Percentiles rank a stretch among this genome's conserved stretches.
phyloP scores from a whole-genome alignment of 2,797 vertebrate species.

The Huso huso region DNA sequence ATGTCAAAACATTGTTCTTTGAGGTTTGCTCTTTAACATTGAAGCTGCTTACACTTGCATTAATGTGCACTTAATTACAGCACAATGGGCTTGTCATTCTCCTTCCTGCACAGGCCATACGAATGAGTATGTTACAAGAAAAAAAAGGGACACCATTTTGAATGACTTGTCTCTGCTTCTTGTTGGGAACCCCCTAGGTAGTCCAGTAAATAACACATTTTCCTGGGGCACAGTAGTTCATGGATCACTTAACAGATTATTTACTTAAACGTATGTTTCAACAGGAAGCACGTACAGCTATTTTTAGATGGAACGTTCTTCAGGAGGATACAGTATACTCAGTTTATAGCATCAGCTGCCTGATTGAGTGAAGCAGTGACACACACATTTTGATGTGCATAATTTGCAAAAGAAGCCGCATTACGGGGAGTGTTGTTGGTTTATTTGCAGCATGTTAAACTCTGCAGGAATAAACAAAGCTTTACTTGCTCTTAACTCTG shows the following conservation, averaged over 20 bases:
- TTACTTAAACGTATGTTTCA: constrained; percentile 7
- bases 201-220: neutral
- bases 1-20: too few species aligned
- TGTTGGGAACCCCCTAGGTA: too few species aligned
- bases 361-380: neutral
- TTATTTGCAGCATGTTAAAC: constrained; percentile 39
- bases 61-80: too few species aligned
- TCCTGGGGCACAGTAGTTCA: constrained; percentile 5
- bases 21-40: too few species aligned
- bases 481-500: constrained; percentile 49
- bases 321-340: neutral
- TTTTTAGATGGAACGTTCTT: constrained; percentile 1
- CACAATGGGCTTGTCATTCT: too few species aligned
- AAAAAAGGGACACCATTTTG: neutral
- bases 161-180: neutral
- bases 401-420: constrained; percentile 19
- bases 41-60: too few species aligned
- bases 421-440: constrained; percentile 16
- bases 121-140: neutral
- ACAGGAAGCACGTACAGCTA: neutral
- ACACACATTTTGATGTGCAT: constrained; percentile 11
- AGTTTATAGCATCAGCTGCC: neutral
- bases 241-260: constrained; percentile 8
- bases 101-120: neutral
- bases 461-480: constrained; percentile 68